Evolutionary conservation across 2,797 vertebrate genomes (phyloP).

Genomic region (Clarias laeviceps): DNA sequence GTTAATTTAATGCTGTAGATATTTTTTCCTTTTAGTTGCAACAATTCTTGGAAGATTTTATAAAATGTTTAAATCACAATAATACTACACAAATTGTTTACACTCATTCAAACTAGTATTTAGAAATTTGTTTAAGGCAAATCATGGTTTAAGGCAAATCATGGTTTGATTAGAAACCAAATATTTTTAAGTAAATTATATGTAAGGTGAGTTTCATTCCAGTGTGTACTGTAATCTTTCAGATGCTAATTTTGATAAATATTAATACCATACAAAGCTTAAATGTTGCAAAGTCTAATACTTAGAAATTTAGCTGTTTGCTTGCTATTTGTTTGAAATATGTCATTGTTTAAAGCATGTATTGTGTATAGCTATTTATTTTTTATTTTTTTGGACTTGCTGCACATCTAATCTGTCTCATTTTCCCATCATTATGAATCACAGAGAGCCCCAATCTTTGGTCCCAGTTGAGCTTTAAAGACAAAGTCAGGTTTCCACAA

Average conservation of each 20-base stretch:
- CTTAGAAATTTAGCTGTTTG: not conserved
- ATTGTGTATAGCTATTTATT: not conserved
- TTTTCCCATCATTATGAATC: conserved; percentile 47
- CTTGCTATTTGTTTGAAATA: conserved; percentile 2
- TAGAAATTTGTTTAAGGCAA: not conserved
- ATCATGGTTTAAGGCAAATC: not conserved
- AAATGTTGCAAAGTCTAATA: not conserved
- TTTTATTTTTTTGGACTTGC: conserved; percentile 9
- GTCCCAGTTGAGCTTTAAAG: conserved; percentile 58
- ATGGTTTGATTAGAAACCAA: not conserved
- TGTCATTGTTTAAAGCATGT: not conserved
- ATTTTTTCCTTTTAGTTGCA: not conserved
- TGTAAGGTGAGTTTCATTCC: not conserved
- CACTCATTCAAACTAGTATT: not conserved
- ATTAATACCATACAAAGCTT: conserved; percentile 12
- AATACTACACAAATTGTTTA: not conserved
- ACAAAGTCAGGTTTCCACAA: conserved; percentile 51
- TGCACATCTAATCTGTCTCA: conserved; percentile 34
- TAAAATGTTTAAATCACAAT: not conserved
- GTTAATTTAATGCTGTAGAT: not conserved
- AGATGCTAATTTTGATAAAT: not conserved
- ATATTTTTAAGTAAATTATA: not conserved
- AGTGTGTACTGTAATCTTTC: not conserved
- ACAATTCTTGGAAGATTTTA: not conserved
- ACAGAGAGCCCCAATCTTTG: conserved; percentile 30